These are phyloP conservation scores for Alligator mississippiensis DNA, from an alignment of 2,113 vertebrate genomes.

Conservation along the genomic window DNA sequence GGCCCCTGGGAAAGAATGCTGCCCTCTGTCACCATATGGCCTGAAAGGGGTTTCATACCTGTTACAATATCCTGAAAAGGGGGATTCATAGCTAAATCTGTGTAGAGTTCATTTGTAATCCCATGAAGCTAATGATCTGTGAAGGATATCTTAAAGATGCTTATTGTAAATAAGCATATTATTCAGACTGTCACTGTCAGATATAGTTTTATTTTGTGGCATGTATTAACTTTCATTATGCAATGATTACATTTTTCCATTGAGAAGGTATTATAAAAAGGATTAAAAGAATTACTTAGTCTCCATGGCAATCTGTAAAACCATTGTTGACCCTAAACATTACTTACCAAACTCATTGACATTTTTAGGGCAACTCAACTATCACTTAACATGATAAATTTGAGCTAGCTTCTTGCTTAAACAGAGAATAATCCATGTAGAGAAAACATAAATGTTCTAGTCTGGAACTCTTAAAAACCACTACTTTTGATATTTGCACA, in stretches of 20 bases:
- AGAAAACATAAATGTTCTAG: neutral
- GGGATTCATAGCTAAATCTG: constrained; percentile 66
- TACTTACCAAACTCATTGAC: neutral
- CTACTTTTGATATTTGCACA: neutral
- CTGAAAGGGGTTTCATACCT: constrained; percentile 69
- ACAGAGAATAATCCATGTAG: neutral
- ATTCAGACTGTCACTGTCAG: constrained; percentile 27
- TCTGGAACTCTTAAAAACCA: neutral
- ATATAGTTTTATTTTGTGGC: constrained; percentile 7
- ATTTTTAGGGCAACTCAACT: neutral
- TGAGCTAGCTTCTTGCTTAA: neutral
- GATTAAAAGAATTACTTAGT: constrained; percentile 47
- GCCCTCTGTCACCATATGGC: constrained; percentile 77
- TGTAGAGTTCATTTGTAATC: constrained; percentile 72
- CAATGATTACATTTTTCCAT: constrained; percentile 33
- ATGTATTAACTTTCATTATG: constrained; percentile 40
- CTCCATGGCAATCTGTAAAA: constrained; percentile 34
- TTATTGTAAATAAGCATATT: constrained; percentile 69
- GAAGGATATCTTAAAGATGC: constrained; percentile 73
- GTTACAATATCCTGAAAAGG: constrained; percentile 64
- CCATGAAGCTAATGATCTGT: constrained; percentile 76
- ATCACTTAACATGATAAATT: neutral
- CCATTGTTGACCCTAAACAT: constrained; percentile 4
- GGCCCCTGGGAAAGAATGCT: constrained; percentile 71
- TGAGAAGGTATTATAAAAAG: constrained; percentile 46